These are phyloP conservation scores for Drosophila kurseongensis DNA, from an alignment of 1,140 invertebrate species.

Conservation along the genomic window DNA sequence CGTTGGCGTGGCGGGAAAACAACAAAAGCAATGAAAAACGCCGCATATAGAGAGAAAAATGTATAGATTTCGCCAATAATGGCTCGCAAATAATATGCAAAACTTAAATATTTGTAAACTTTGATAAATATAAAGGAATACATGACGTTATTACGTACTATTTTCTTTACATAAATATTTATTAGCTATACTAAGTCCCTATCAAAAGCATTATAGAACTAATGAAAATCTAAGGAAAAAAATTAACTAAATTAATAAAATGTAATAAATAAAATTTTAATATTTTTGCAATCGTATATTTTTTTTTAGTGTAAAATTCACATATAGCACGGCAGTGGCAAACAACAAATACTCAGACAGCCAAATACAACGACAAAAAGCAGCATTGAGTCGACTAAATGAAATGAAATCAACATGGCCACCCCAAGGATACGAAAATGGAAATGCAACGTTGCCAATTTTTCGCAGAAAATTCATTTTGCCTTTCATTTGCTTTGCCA, in stretches of 20 bases:
- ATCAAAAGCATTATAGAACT: no score
- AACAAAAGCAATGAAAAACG: constrained; percentile 18
- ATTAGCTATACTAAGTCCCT: no score
- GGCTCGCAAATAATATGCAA: no score
- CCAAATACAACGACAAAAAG: constrained; percentile 52
- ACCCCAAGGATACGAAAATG: constrained; percentile 58
- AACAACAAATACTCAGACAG: constrained; percentile 33
- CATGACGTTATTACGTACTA: no score
- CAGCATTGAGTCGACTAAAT: constrained; percentile 61
- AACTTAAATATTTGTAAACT: no score
- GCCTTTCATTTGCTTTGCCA: constrained; percentile 46
- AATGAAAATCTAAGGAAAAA: no score
- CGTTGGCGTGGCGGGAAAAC: constrained; percentile 57
- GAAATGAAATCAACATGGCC: constrained; percentile 81
- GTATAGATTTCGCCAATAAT: background rate
- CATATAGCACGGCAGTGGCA: background rate
- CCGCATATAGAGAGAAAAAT: constrained; percentile 14
- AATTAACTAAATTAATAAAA: no score
- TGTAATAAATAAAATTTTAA: no score
- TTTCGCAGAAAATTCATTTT: constrained; percentile 42
- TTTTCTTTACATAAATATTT: no score
- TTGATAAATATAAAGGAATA: no score
- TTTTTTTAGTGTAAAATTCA: background rate
- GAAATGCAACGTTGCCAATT: constrained; percentile 75
- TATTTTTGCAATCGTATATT: background rate